Percentiles rank a stretch among this genome's conserved stretches.
Evolutionary conservation across 2,797 vertebrate species (phyloP).

Genomic region (Tangara arthus): DNA sequence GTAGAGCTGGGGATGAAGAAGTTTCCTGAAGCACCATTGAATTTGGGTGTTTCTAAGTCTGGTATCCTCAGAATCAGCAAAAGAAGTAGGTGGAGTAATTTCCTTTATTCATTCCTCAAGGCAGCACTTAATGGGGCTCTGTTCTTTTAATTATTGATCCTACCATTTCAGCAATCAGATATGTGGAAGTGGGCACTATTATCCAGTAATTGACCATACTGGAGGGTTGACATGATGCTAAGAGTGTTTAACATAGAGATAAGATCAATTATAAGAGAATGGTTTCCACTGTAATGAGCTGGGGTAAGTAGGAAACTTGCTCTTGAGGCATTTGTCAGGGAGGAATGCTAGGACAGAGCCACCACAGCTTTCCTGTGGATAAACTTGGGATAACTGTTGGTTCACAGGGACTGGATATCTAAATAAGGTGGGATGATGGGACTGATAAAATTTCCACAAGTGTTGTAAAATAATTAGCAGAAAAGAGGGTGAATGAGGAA

Average conservation of each 20-base stretch:
- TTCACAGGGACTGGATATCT: not conserved
- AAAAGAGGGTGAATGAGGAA: not conserved
- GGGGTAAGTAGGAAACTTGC: constrained; percentile 2
- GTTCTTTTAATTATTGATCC: constrained; percentile 76
- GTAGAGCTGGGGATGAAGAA: not conserved
- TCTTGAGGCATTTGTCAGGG: constrained; percentile 14
- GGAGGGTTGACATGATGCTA: constrained; percentile 67
- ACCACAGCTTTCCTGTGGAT: not conserved
- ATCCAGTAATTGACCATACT: constrained; percentile 69
- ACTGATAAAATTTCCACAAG: not conserved
- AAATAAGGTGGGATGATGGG: not conserved
- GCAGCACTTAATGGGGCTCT: constrained; percentile 11
- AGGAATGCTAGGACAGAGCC: not conserved
- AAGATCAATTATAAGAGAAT: constrained; percentile 72
- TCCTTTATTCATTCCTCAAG: not conserved
- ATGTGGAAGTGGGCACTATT: constrained; percentile 71
- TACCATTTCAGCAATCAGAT: constrained; percentile 62
- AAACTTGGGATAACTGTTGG: not conserved
- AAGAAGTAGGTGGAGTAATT: not conserved
- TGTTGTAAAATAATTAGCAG: not conserved
- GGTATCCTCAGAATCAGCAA: not conserved
- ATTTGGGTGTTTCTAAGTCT: not conserved
- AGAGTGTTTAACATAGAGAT: constrained; percentile 70
- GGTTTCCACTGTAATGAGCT: constrained; percentile 51
- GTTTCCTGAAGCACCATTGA: not conserved